Conservation (phyloP, 2,888 invertebrate genomes). For the Encarsia formosa region DNA sequence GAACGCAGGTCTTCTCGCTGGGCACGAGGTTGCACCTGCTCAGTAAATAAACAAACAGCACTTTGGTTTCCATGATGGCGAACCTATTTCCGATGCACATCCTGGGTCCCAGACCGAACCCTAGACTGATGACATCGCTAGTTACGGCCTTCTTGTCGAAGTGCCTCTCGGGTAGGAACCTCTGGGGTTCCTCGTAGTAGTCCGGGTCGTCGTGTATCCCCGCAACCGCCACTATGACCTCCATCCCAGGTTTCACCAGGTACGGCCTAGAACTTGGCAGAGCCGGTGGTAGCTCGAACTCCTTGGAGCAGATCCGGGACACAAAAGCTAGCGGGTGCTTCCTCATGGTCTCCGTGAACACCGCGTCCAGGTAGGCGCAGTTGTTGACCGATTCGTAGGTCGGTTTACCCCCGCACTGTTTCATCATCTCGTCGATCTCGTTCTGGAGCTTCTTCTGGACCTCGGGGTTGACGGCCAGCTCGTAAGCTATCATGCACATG, state of each 20-base stretch:
- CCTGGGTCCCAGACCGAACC: constrained; percentile 47
- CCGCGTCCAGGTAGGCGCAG: constrained; percentile 57
- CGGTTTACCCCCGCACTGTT: constrained; percentile 37
- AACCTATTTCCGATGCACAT: constrained; percentile 44
- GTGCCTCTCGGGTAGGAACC: constrained; percentile 49
- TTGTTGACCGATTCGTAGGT: constrained; percentile 50
- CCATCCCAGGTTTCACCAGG: constrained; percentile 37
- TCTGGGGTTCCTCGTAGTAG: constrained; percentile 40
- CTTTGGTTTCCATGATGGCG: constrained; percentile 32
- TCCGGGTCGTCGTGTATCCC: constrained; percentile 44
- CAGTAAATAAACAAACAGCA: constrained; percentile 30
- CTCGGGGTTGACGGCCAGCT: constrained; percentile 44
- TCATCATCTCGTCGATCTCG: constrained; percentile 42
- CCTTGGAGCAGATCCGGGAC: constrained; percentile 38
- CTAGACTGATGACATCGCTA: constrained; percentile 38
- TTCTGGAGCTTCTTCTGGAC: constrained; percentile 50
- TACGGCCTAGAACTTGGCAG: constrained; percentile 36
- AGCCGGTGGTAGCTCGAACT: constrained; percentile 37
- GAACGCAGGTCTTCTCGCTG: constrained; percentile 47
- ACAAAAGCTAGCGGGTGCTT: constrained; percentile 33
- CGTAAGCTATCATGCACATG: constrained; percentile 36
- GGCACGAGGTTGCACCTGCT: constrained; percentile 31
- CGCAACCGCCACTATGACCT: constrained; percentile 39
- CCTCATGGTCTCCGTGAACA: constrained; percentile 43
- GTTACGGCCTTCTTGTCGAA: constrained; percentile 38